Evolutionary conservation across 2,797 vertebrate species (phyloP), one percentile per base, ranked within the genome.

Genomic region (Argentina silus): DNA sequence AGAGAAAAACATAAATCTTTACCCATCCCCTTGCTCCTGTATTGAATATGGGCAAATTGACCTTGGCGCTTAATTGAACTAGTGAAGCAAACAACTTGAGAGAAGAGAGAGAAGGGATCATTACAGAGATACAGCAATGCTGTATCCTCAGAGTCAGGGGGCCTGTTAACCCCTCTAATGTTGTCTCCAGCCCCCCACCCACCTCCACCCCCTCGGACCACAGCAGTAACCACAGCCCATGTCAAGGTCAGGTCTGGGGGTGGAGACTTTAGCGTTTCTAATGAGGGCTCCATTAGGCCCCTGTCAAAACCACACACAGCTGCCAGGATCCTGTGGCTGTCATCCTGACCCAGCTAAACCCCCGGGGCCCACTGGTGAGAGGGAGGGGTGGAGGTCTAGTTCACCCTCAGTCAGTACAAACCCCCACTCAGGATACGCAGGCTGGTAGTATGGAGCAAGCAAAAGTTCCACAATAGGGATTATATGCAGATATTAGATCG

Each of bases 271-370:
- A 77, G 73, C 85, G 50, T 69, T 42, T 81, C 75, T 82, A 82
- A 86, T 90, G 86, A 91, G 83, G 55, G 78, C 75, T 87, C 81
- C 75, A 90, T 92, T 89, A 89, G 81, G 70, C 73, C 64, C 15
- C 78, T 87, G 85, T 87, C 89, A 88, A 78, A 70, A 9, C 77
- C 73, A 75, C 76, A 86, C 76, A 84, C 87, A 83, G 83, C 84
- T 86, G 84, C 84, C 78, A 60, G 56, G 10, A 60, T 81, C 72
- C 78, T 62, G 77, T 77, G 71, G 81, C 57, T 79, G 81, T 76
- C 79, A 86, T 89, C 85, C 75, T 81, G 85, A 85, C 85, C 81
- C 80, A 63, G 61, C 50, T 84, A 82, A 84, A 81, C 79, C 70
- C 36, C 57, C 53, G 14, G 77, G 82, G 82, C 86, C 67, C 75